Base-by-base conservation (phyloP, 2,113 vertebrate genomes). In the Sapayoa aenigma region DNA sequence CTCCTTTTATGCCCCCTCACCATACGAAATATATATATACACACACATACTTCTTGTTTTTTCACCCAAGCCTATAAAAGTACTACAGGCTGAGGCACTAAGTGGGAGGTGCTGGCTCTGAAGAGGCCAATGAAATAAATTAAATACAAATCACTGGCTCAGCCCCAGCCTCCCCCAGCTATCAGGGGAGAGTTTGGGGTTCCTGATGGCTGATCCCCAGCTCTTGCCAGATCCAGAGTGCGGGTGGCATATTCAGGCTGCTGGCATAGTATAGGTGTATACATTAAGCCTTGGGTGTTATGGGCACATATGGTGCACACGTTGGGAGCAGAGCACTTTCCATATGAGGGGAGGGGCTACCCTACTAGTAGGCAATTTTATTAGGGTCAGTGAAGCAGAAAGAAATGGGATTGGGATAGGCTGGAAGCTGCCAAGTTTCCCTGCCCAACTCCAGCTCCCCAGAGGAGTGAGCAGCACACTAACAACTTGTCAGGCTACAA, bases 61-160 rank as follows among this genome's bases (percentile, higher is more conserved):
- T 94, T 93, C 89, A 72, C 86, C 39, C 50, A 90, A 97, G 80
- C 76, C 85, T 69, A 67, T 90, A 95, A 92, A 84, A 87, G 91
- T 67, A 87, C 84, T 95, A 87, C 90, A 92, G 95, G 96, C 95
- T 96, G 92, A 89, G 67, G 72, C 46, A 31, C 79, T 37, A 55
- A 87, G 93, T 85, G 84, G 90, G 92, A 96, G 90, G 93, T 1
- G 31, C 93, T 66, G 90, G 74, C 65, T 62, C 46, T 13, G 80
- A 79, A 75, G 53, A 94, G 79, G 84, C 95, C 93, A 96, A 94
- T 95, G 92, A 89, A 95, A 96, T 69, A 94, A 97, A 97, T 93
- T 84, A 95, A 85, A 76, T 31, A 89, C 90, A 91, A 97, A 96
- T 53, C 87, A 58, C 67, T 87, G 76, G 52, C 84, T 93, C 39